Evolutionary conservation across 1,140 invertebrate species (phyloP), one percentile per base, ranked within the genome.

Genomic region (Bombus pascuorum): DNA sequence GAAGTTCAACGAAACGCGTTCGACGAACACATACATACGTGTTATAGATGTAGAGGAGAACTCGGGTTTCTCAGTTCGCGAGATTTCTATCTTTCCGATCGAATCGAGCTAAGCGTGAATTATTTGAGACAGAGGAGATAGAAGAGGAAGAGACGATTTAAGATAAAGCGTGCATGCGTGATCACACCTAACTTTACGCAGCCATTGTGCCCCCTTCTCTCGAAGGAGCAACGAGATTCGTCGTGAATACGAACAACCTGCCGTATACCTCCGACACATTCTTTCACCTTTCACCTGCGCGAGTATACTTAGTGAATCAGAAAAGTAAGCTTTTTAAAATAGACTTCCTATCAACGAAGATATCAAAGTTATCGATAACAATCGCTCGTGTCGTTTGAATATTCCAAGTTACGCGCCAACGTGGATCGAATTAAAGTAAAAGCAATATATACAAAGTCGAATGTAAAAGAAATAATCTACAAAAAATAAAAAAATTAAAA

Each of bases 241-340:
- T 47, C 34, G 28, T 32, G 79, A 72, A 81, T 72, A 72, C 79
- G 66, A 81, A 42, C 13, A 57, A 59, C 66, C 34, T n/a, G 44
- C n/a, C 25, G 77, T 37, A 22, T 80, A 70, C 44, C 28, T 47
- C 2, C 12, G 57, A 10, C 25, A 18, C 18, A 18, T 62, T 39
- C 28, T 62, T 42, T 42, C n/a, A 12, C 28, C 9, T 62, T 42
- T 34, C 6, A 66, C 39, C 62, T 34, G n/a, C 76, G 71, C 22
- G 1, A 10, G 9, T 12, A 37, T 6, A 32, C 37, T 13, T 6
- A 8, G 37, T 3, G 9, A 34, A 34, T 10, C 9, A 34, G 28
- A 25, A 34, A 34, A 8, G 1, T 22, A 28, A 22, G 3, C 34
- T 68, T 25, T 37, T 68, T 34, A 1, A 53, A 22, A 53, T 22